Evolutionary conservation across 2,797 vertebrate genomes (phyloP), one percentile per base, ranked within the genome.

Genomic region (Trichosurus vulpecula): DNA sequence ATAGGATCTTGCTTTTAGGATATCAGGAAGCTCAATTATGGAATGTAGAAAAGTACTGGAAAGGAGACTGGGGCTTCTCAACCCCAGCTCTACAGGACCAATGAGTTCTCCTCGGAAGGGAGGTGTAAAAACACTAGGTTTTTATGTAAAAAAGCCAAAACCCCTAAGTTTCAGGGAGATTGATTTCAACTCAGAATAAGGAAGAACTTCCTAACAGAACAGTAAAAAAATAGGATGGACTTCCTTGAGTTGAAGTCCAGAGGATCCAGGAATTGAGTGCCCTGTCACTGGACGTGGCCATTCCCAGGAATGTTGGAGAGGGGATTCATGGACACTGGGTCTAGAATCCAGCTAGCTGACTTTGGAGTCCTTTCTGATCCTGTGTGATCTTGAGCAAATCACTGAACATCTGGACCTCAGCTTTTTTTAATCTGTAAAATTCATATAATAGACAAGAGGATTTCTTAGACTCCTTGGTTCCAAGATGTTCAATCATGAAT

Each of bases 401-500:
- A 6, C 13, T 35, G 94, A 66, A 29, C 2, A 12, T 55, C 92
- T 41, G 51, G 90, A 57, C 30, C 90, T 95, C 54, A 35, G 93
- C 92, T 35, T 74, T 41, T 41, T 74, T 74, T 14, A 66, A 74
- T 74, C 0, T 74, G 74, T 87, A 87, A 11, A 51, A 87, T 27
- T 27, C 51, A 52, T 81, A 54, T 35, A 57, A 22, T 93, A 54
- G 95, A 96, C 58, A n/a, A 10, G 91, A 12, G 41, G 30, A 54
- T 0, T 91, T 30, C 74, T 51, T 27, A 47, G 41, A 9, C 10
- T 87, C 89, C 47, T 4, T 3, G 6, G 92, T 74, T 92, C 93
- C 53, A 47, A 29, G 91, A 92, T 52, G 93, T 95, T 93, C 92
- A 89, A 89, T 54, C 74, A 51, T 54, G 89, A 96, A 93, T 61